A percentile compares a stretch with the other conserved stretches of the same genome.
Evolutionary conservation across 1,140 invertebrate species (phyloP).

Genomic region (Drosophila tani): DNA sequence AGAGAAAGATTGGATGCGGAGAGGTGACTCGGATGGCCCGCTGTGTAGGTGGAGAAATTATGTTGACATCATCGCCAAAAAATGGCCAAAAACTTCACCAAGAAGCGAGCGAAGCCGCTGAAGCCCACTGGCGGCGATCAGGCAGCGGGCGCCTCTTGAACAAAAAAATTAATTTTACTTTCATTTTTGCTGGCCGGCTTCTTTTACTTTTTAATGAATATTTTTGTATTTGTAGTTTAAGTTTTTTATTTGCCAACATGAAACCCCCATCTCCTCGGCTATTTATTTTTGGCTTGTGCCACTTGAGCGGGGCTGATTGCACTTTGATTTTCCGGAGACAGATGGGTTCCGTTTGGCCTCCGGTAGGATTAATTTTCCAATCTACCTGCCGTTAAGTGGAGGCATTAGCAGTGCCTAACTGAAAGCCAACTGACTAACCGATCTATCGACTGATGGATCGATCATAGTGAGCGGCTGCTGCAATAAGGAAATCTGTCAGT

Average conservation of each 20-base stretch:
- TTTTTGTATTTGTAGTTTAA: constrained; percentile 18
- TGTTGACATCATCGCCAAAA: constrained; percentile 83
- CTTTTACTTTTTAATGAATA: constrained; percentile 48
- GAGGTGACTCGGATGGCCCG: constrained; percentile 40
- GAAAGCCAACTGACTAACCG: constrained; percentile 23
- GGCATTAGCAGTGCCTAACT: constrained; percentile 39
- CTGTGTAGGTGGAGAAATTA: constrained; percentile 83
- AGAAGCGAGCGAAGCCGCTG: constrained; percentile 48
- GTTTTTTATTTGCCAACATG: constrained; percentile 38
- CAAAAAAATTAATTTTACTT: constrained; percentile 79
- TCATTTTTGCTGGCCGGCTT: constrained; percentile 71
- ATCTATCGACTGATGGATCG: constrained; percentile 29
- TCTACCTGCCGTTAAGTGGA: constrained; percentile 28
- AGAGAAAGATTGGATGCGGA: background rate
- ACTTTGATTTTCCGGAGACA: constrained; percentile 47
- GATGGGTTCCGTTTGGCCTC: constrained; percentile 45
- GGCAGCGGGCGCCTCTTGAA: constrained; percentile 37
- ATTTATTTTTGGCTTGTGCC: constrained; percentile 49
- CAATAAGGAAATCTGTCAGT: constrained; percentile 68
- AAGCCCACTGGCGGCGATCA: constrained; percentile 27
- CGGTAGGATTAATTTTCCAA: constrained; percentile 29
- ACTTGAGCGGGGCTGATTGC: constrained; percentile 55
- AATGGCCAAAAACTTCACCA: constrained; percentile 53
- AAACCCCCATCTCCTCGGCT: constrained; percentile 31
- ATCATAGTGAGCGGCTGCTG: constrained; percentile 46